Percentiles rank a stretch among this genome's conserved stretches.
Conservation (phyloP, 2,113 vertebrate genomes). For the Phrynosoma platyrhinos region DNA sequence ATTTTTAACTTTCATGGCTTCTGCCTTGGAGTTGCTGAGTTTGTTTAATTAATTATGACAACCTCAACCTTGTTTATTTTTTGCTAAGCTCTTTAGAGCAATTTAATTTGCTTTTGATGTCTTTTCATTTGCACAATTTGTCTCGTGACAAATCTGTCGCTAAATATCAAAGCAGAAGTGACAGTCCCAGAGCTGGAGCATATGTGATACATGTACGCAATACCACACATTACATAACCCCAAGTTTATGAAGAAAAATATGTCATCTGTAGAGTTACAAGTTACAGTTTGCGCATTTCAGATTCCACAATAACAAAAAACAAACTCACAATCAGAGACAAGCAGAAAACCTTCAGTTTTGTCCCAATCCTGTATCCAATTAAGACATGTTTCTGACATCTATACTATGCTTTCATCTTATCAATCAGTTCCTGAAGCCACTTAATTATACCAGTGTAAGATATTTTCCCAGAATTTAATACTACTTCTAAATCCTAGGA, state of each 20-base stretch:
- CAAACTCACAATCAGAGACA: background rate
- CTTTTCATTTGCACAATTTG: conserved; percentile 2
- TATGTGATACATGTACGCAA: background rate
- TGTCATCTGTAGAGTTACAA: background rate
- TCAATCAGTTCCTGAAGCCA: background rate
- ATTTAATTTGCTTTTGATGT: conserved; percentile 34
- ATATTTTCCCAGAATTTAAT: background rate
- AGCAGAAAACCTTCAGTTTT: background rate
- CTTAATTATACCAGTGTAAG: background rate
- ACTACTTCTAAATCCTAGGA: background rate
- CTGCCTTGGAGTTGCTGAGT: background rate
- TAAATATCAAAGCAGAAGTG: conserved; percentile 30
- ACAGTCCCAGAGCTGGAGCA: background rate
- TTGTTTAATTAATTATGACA: conserved; percentile 38
- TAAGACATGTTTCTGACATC: conserved; percentile 8
- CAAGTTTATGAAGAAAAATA: background rate
- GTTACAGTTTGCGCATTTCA: background rate
- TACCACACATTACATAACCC: background rate
- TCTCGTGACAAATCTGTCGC: background rate
- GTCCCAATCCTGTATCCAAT: background rate
- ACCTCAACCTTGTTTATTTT: conserved; percentile 24
- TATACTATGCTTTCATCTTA: background rate
- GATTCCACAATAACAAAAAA: background rate
- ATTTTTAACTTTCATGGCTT: background rate
- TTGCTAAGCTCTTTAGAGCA: conserved; percentile 22